These are phyloP conservation scores for Leptinotarsa haldemani DNA, from an alignment of 2,888 invertebrate genomes.

Conservation along the genomic window DNA sequence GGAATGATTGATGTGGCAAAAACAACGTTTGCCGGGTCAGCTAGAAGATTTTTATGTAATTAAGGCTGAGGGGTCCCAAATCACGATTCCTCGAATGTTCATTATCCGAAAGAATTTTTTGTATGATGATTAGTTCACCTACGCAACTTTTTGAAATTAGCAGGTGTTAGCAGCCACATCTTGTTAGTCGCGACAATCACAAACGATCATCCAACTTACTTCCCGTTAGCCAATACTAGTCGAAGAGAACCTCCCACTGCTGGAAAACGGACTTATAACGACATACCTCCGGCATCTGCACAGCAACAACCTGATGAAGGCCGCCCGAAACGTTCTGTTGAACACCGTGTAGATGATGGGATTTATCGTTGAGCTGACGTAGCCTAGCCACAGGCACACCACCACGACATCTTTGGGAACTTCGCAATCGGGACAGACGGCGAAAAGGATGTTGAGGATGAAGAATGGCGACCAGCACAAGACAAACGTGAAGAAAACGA, in stretches of 20 bases:
- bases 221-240: conserved; percentile 16
- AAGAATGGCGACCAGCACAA: conserved; percentile 95
- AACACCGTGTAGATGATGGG: conserved; percentile 95
- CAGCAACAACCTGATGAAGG: conserved; percentile 80
- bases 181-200: conserved; percentile 21
- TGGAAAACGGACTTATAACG: conserved; percentile 27
- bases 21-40: no score
- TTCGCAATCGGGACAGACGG: conserved; percentile 83
- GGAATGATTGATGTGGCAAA: no score
- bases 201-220: conserved; percentile 21
- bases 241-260: conserved; percentile 22
- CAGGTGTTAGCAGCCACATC: conserved; percentile 12
- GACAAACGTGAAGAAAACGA: conserved; percentile 93
- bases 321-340: conserved; percentile 88
- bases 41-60: no score
- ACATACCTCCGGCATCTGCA: conserved; percentile 81
- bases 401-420: conserved; percentile 82
- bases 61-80: no score
- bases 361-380: conserved; percentile 92
- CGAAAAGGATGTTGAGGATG: conserved; percentile 86
- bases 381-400: conserved; percentile 91
- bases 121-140: no score
- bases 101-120: no score
- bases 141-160: not conserved
- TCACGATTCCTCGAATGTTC: no score